A percentile compares a stretch with the other conserved stretches of the same genome.
phyloP scores from a whole-genome alignment of 2,888 invertebrate species.

The Polydrusus tereticollis region DNA sequence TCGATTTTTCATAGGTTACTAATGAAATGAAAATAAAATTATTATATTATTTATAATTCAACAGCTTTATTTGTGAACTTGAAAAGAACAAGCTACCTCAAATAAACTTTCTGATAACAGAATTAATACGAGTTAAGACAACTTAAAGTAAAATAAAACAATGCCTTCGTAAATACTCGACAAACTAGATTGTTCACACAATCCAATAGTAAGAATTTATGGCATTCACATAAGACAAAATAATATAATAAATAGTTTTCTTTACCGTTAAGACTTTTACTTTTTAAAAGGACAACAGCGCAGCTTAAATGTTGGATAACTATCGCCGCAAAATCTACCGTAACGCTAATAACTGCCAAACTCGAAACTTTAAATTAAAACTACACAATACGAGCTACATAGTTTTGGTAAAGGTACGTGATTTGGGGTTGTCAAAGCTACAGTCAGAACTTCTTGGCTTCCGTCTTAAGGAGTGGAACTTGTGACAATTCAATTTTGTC shows the following conservation, averaged over 20 bases:
- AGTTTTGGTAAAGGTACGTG: too few species aligned
- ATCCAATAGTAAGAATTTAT: conserved; percentile 14
- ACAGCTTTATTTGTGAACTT: neutral
- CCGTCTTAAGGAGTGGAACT: too few species aligned
- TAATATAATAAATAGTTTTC: conserved; percentile 8
- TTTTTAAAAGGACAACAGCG: conserved; percentile 38
- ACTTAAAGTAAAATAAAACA: neutral
- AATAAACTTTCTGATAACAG: neutral
- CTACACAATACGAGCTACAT: too few species aligned
- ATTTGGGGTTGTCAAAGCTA: too few species aligned
- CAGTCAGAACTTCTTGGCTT: too few species aligned
- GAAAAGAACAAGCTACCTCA: neutral
- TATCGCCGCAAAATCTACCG: neutral
- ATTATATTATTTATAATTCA: too few species aligned
- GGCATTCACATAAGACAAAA: conserved; percentile 10
- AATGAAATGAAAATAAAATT: too few species aligned
- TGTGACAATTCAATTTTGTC: too few species aligned
- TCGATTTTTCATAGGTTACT: too few species aligned
- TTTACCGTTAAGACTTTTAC: conserved; percentile 39
- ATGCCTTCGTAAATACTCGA: neutral
- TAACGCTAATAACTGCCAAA: neutral
- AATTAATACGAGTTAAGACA: neutral
- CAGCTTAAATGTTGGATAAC: neutral
- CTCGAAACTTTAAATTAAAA: too few species aligned
- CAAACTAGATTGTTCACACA: neutral